Base-by-base conservation (phyloP, 2,797 vertebrate species). In the Myoxocephalus aenaeus region DNA sequence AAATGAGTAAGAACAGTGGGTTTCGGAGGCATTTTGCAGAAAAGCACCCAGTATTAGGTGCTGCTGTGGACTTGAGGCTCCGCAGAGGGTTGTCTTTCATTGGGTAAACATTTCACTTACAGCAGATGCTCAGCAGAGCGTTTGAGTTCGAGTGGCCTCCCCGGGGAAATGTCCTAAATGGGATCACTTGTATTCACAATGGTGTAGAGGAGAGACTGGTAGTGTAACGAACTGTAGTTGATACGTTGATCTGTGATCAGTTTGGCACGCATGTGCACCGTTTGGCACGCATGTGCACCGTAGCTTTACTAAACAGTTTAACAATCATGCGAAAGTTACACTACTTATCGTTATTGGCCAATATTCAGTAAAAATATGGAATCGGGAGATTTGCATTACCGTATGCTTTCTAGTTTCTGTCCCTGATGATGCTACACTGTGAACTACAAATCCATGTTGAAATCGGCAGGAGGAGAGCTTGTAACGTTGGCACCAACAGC, bases 111-210 rank as follows among this genome's bases (percentile, higher is more conserved):
- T 80, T 92, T 84, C 80, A 78, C 81, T 89, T 71, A 78, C 44
- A 75, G 76, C 67, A 74, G 84, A 81, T 82, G 84, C 79, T 86
- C 77, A 82, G 42, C 36, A 15, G 73, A 88, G 79, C 81, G 48
- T 79, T 77, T 32, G 51, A 32, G 77, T 77, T 82, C 81, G 54
- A 67, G 63, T 71, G 66, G 56, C 48, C 57, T 79, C 84, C 83
- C 84, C 44, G 69, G 86, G 73, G 83, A 87, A 80, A 80, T 34
- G 53, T 38, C 59, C 80, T 80, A 82, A 87, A 91, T 90, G 65
- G 82, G 59, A 86, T 82, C 83, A 76, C 75, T 83, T 84, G 70
- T 65, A 82, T 65, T 54, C 66, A 74, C 66, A 77, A 10, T 32
- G 58, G 75, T 29, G 42, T 68, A 58, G 44, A 64, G 71, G 36